These are phyloP conservation scores for Furcula furcula DNA, from an alignment of 2,888 invertebrate genomes.

Conservation along the genomic window DNA sequence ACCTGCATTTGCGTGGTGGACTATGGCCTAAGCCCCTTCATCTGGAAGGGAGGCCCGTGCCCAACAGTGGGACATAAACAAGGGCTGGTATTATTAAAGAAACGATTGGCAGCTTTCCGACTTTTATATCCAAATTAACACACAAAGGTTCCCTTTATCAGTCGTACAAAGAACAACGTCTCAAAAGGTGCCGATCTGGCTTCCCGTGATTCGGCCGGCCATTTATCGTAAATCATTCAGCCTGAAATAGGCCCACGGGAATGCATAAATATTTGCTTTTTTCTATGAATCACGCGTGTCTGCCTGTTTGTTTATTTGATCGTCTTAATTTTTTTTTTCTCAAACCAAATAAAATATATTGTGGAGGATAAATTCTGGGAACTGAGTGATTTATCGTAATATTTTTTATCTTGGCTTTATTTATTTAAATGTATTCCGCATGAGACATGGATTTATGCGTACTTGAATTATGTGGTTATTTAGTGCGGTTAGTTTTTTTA, in stretches of 20 bases:
- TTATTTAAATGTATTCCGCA: not conserved
- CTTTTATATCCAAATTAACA: slow-evolving; percentile 1
- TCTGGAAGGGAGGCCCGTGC: too few species aligned
- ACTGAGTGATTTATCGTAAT: slow-evolving; percentile 1
- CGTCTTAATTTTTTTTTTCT: not conserved
- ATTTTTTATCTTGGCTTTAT: not conserved
- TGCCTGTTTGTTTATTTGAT: not conserved
- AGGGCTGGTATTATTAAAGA: too few species aligned
- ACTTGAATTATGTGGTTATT: not conserved
- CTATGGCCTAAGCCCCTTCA: too few species aligned
- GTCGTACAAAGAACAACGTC: not conserved
- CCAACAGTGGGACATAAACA: too few species aligned
- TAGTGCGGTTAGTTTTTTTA: not conserved
- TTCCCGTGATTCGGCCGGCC: not conserved
- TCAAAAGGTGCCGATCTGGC: not conserved
- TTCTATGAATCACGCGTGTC: slow-evolving; percentile 2
- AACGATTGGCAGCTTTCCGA: too few species aligned
- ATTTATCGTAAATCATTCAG: slow-evolving; percentile 3
- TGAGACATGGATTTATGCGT: not conserved
- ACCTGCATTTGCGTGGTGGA: too few species aligned
- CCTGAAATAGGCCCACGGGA: not conserved
- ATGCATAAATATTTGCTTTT: slow-evolving; percentile 4
- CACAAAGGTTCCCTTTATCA: slow-evolving; percentile 3
- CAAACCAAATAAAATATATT: slow-evolving; percentile 1
- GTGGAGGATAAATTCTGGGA: not conserved